phyloP scores from a whole-genome alignment of 2,797 vertebrate species.

The Denticeps clupeoides region DNA sequence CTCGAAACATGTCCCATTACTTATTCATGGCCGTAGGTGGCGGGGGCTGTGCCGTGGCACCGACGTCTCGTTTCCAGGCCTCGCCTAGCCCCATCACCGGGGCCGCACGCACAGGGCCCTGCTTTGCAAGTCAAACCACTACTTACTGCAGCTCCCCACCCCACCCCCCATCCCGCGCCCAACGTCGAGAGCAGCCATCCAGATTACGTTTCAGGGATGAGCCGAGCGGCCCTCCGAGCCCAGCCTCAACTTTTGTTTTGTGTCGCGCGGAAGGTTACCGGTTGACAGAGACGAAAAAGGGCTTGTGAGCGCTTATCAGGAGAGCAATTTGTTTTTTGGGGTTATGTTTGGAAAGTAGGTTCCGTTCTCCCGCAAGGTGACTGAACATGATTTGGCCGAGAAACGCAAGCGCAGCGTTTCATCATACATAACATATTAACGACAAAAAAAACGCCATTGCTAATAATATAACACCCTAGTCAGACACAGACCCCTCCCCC shows the following conservation, averaged over 20 bases:
- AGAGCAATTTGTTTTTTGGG: background rate
- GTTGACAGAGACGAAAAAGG: background rate
- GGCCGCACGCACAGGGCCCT: constrained; percentile 26
- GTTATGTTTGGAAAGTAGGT: background rate
- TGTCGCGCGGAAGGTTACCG: background rate
- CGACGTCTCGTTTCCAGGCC: constrained; percentile 40
- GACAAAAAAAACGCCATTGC: constrained; percentile 1
- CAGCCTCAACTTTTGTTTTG: background rate
- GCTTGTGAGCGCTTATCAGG: background rate
- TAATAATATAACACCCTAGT: constrained; percentile 35
- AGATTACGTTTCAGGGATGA: constrained; percentile 19
- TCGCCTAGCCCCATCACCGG: constrained; percentile 1
- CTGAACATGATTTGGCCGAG: background rate
- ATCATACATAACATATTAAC: constrained; percentile 1
- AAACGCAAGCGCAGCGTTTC: background rate
- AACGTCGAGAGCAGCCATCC: constrained; percentile 20
- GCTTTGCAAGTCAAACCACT: constrained; percentile 72
- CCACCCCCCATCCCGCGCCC: constrained; percentile 14
- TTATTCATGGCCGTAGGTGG: constrained; percentile 67
- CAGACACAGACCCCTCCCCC: constrained; percentile 52
- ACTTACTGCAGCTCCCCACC: constrained; percentile 24
- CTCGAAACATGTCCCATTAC: constrained; percentile 66
- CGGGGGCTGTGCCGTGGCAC: constrained; percentile 43
- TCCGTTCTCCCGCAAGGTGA: background rate
- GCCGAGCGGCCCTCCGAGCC: constrained; percentile 3